Evolutionary conservation across 37 sponge, comb jelly and placozoan genomes (phyloP).

Genomic region (Cladorhizidae sp.): DNA sequence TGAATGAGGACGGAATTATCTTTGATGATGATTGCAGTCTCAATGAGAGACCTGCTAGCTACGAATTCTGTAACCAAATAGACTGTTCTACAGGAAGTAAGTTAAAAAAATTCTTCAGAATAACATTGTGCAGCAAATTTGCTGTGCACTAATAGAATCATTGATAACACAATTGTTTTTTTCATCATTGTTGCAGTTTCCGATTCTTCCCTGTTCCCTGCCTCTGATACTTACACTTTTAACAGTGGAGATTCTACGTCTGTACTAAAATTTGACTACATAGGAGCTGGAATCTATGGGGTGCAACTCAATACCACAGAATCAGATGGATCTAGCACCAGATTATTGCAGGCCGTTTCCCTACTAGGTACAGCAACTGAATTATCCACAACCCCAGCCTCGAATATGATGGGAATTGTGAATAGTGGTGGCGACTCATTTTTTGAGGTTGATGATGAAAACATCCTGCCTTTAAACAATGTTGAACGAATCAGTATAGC

Average conservation of each 20-base stretch:
- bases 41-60: conserved; percentile 1
- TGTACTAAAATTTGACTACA: background rate
- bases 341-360: background rate
- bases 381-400: background rate
- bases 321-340: background rate
- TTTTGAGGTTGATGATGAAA: conserved; percentile 5
- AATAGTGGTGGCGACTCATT: background rate
- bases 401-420: background rate
- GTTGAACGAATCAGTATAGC: background rate
- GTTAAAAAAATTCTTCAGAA: background rate
- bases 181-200: background rate
- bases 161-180: background rate
- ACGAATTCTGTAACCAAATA: conserved; percentile 15
- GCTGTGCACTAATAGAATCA: background rate
- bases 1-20: conserved; percentile 16
- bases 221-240: background rate
- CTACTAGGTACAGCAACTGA: background rate
- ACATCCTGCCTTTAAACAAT: background rate
- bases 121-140: background rate
- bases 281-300: background rate
- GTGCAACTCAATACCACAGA: background rate
- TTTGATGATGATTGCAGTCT: background rate
- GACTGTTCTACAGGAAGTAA: conserved; percentile 21
- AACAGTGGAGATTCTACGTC: background rate
- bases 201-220: background rate